These are phyloP conservation scores for Enteromius trimaculatus DNA, from an alignment of 2,797 vertebrate species.

Conservation along the genomic window DNA sequence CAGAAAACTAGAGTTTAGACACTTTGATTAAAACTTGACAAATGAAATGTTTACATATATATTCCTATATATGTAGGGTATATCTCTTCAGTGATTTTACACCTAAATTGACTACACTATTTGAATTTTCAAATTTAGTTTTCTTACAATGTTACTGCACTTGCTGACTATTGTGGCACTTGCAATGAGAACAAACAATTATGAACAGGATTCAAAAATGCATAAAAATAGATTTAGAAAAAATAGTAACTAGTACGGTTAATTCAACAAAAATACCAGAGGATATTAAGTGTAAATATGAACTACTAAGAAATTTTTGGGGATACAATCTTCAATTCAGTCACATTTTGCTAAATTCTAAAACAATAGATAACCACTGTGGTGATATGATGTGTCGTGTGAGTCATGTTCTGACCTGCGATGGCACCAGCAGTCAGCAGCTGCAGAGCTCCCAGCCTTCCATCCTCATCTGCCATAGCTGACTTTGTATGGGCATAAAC, in stretches of 20 bases:
- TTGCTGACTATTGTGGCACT: background rate
- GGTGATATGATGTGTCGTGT: background rate
- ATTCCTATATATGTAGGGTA: background rate
- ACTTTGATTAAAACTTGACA: background rate
- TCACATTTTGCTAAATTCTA: background rate
- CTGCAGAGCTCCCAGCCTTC: slow-evolving; percentile 88
- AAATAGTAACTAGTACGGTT: background rate
- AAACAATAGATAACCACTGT: background rate
- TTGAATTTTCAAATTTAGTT: too few relatives aligned
- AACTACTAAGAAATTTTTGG: background rate
- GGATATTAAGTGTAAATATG: background rate
- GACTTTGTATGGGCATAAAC: slow-evolving; percentile 94
- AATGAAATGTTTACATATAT: background rate
- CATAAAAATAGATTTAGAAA: background rate
- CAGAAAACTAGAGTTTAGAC: background rate
- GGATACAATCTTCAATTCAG: background rate
- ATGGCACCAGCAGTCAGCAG: slow-evolving; percentile 94
- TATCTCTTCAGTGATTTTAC: background rate
- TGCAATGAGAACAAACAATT: background rate
- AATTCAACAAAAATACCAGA: background rate
- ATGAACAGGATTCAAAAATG: background rate
- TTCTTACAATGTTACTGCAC: too few relatives aligned
- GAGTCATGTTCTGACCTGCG: slow-evolving; percentile 81
- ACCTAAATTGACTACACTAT: background rate
- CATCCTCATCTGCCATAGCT: slow-evolving; percentile 87